Percentiles rank a stretch among this genome's conserved stretches.
Conservation (phyloP, 2,797 vertebrate species). For the Peromyscus melanophrys region DNA sequence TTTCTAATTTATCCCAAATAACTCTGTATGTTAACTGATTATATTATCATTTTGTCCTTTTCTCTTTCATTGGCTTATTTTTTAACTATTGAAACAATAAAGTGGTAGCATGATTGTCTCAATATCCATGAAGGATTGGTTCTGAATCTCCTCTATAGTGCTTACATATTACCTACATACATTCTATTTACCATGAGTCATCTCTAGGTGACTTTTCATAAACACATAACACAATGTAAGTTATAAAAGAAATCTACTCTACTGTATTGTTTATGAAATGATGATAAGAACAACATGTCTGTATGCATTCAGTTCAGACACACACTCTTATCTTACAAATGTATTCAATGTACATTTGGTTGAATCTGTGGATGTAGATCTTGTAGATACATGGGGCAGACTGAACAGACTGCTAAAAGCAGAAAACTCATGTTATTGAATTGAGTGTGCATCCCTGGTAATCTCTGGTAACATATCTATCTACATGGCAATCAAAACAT, state of each 20-base stretch:
- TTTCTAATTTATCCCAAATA: not conserved
- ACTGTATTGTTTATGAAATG: not conserved
- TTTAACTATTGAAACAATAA: not conserved
- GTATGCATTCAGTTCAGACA: not conserved
- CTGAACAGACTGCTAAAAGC: not conserved
- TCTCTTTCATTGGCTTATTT: not conserved
- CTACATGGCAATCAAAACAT: not conserved
- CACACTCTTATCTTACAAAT: not conserved
- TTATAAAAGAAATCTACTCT: not conserved
- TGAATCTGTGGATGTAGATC: not conserved
- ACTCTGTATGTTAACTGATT: not conserved
- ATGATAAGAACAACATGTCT: not conserved
- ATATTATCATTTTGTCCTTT: not conserved
- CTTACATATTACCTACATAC: not conserved
- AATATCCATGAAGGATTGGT: not conserved
- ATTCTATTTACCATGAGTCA: not conserved
- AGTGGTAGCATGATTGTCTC: not conserved
- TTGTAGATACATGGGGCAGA: not conserved
- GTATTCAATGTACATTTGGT: not conserved
- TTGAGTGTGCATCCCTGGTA: not conserved
- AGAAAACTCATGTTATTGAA: not conserved
- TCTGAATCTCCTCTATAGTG: not conserved
- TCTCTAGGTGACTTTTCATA: not conserved
- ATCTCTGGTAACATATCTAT: not conserved
- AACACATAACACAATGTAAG: not conserved